Base-by-base conservation (phyloP, 2,888 invertebrate species). In the Lasioglossum villosulum region DNA sequence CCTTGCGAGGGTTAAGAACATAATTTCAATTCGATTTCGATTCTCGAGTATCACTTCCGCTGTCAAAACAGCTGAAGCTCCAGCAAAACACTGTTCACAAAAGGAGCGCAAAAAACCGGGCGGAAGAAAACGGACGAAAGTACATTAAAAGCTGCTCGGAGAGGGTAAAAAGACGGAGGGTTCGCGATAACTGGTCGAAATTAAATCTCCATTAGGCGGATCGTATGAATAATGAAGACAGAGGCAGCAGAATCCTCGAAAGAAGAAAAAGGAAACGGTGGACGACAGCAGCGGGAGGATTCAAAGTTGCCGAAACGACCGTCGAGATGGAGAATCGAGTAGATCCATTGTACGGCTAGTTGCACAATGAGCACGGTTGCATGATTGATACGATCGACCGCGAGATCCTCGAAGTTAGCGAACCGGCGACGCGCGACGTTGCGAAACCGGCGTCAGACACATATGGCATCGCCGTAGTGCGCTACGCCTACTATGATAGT, bases 201-300 rank as follows among this genome's bases (percentile, higher is more conserved):
- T 93, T 92, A 92, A 92, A 92, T 92, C 92, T 91, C 92, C 92
- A 92, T 93, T 93, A 92, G 89, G 90, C 86, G 80, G 87, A 87
- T 84, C 88, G 91, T 87, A 90, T 92, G 90, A 92, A 92, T 93
- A 91, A 92, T 91, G 92, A 91, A 92, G 92, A 92, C 78, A 56
- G 42, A 8, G 88, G 87, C 89, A 88, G 85, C 83, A 77, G 83
- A 82, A 86, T 75, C 74, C 74, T n/a, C 27, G 27, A 16, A 30
- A 78, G 78, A 34, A 75, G 59, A 66, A 79, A 48, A 72, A 45
- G 56, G 79, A 80, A 42, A 74, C 34, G 37, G 56, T 52, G 39
- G 8, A 68, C 37, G 45, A 45, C 45, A 1, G 45, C 23, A 23
- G 23, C 19, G 75, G 79, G n/a, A 42, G 42, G 48, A 66, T 72